Base-by-base conservation (phyloP, 1,140 invertebrate species). In the Trichoplusia ni region DNA sequence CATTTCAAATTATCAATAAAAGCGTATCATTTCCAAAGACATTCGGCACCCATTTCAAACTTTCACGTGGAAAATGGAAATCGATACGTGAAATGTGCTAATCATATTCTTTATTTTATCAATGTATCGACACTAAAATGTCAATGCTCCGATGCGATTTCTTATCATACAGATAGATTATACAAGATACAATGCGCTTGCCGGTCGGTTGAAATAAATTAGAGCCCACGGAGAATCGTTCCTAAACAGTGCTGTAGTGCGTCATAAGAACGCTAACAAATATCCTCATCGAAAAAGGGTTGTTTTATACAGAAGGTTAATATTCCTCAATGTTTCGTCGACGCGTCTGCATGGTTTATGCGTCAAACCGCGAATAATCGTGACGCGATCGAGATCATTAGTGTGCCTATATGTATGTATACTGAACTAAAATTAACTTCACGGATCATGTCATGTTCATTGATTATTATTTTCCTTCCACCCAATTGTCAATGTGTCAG, bases 131-230 rank as follows among this genome's bases (percentile, higher is more conserved):
- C 29, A 53, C 47, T 27, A 44, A 46, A 60, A 46, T 60, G 38
- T 46, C 56, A 60, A 60, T 60, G 56, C 27, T 60, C 56, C 27
- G 40, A 60, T 47, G 56, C 56, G 56, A 47, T 60, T 46, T 35
- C 16, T 60, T 60, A 60, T 60, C 56, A 16, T 4, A 2, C 35
- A 29, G 49, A 37, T 53, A 18, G 27, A 27, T 27, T 21, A 29
- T 18, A 47, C 13, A 11, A 9, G 9, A 19, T 19, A 2, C 1
- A 4, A 38, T 16, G 3, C 19, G 9, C 13, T 37, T n/a, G 11
- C 8, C 3, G 1, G 13, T 37, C 13, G 11, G 13, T 37, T n/a
- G n/a, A 4, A 3, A 31, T 31, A 31, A 8, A 9, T n/a, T n/a
- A n/a, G n/a, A n/a, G n/a, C n/a, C n/a, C n/a, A n/a, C n/a, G n/a